These are phyloP conservation scores for Oceanites oceanicus DNA, from an alignment of 2,113 vertebrate species.

Conservation along the genomic window DNA sequence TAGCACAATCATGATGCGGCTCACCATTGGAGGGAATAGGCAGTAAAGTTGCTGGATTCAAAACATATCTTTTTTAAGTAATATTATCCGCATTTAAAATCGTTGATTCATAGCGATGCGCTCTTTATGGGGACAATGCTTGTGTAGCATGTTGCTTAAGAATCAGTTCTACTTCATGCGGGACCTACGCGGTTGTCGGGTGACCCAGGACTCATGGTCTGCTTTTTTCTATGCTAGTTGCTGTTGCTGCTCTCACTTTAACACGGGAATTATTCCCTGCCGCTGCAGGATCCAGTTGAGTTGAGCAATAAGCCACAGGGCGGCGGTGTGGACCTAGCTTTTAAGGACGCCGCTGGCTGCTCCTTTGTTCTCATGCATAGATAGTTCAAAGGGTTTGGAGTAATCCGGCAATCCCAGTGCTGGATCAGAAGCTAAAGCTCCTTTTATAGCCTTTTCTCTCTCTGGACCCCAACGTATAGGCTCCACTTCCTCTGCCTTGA, in stretches of 20 bases:
- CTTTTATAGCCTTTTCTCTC: background rate
- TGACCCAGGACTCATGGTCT: background rate
- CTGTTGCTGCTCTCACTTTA: background rate
- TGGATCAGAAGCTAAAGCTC: background rate
- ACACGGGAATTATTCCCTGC: rapidly evolving
- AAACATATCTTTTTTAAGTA: background rate
- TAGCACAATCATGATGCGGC: rapidly evolving
- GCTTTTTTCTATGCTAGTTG: rapidly evolving
- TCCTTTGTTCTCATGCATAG: background rate
- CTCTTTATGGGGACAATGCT: background rate
- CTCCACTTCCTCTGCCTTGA: background rate
- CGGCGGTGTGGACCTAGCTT: background rate
- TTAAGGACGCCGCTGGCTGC: background rate
- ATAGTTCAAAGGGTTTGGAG: background rate
- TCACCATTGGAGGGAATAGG: background rate
- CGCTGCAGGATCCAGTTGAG: rapidly evolving
- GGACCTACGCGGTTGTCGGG: rapidly evolving
- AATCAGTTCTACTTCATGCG: rapidly evolving
- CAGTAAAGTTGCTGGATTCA: background rate
- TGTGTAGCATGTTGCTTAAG: background rate
- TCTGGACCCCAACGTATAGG: background rate
- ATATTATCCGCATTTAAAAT: background rate
- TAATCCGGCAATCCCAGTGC: background rate
- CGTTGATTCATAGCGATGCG: rapidly evolving
- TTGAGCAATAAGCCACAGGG: background rate